A percentile compares a stretch with the other conserved stretches of the same genome.
These are phyloP conservation scores for Lepeophtheirus nordmannii DNA, from an alignment of 2,888 invertebrate genomes.

Conservation along the genomic window DNA sequence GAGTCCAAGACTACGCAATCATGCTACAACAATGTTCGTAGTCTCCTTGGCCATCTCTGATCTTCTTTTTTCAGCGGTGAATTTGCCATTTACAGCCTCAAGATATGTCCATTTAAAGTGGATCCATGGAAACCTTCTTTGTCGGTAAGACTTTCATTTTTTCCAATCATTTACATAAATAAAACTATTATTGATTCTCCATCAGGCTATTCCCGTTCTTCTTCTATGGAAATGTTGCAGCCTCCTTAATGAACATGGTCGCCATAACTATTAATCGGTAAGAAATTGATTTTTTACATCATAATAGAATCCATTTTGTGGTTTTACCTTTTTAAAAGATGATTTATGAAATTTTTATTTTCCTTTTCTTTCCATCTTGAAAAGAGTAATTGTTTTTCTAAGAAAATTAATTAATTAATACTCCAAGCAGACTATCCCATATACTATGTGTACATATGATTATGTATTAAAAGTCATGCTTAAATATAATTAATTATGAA, in stretches of 20 bases:
- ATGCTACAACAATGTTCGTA: constrained; percentile 75
- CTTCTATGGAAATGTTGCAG: constrained; percentile 77
- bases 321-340: no score
- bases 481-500: no score
- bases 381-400: no score
- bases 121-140: constrained; percentile 59
- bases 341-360: no score
- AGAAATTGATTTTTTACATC: neutral
- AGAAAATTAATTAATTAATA: no score
- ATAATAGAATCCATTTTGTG: no score
- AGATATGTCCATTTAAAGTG: constrained; percentile 63
- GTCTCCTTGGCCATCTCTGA: constrained; percentile 71
- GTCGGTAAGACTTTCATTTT: constrained; percentile 32
- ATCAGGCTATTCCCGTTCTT: constrained; percentile 63
- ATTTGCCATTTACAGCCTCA: constrained; percentile 65
- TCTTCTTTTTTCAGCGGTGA: constrained; percentile 64
- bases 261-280: constrained; percentile 74
- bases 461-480: no score
- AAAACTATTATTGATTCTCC: neutral
- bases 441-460: no score
- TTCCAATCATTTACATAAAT: neutral
- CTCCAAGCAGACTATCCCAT: no score
- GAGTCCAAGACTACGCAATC: constrained; percentile 58
- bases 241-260: constrained; percentile 71
- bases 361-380: no score